Base-by-base conservation (phyloP, 2,888 invertebrate species). In the Asteroscopus sphinx region DNA sequence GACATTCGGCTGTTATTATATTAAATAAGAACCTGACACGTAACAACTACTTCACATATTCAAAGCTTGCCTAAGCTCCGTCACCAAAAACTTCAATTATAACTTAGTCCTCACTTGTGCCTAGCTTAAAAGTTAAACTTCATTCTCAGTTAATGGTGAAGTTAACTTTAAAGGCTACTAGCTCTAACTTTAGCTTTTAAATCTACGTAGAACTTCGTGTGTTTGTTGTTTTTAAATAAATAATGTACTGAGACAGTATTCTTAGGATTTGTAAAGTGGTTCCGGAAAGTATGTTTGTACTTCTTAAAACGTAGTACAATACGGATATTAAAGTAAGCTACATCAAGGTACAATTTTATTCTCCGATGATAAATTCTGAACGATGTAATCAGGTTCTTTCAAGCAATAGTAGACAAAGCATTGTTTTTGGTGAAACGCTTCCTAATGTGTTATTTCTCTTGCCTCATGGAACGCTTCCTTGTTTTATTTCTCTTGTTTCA, bases 61-160 rank as follows among this genome's bases (percentile, higher is more conserved):
- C 47, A 7, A 33, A 36, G 28, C 32, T 9, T 39, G 2, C n/a
- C 39, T 37, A 37, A 9, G 5, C 13, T 4, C n/a, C 40, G 36
- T 37, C 35, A 21, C 61, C 49, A 49, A 63, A 63, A 63, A 60
- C 68, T 49, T 66, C 21, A 66, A 69, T 69, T 69, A 62, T 49
- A 66, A 66, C 37, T 69, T 53, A 13, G 0, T 2, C 13, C 4
- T 42, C 61, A 52, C 64, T 68, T 39, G 39, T 35, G 21, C 46
- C 26, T 32, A 68, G 25, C 45, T 62, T 42, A n/a, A n/a, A n/a
- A n/a, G n/a, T n/a, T n/a, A 39, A 68, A 54, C 44, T 61, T 66
- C 0, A 8, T 48, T 63, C 41, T 42, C 42, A 46, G 48, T 53
- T 68, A 68, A 61, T 46, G 42, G 46, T 48, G 7, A 49, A 61